phyloP scores from a whole-genome alignment of 2,797 vertebrate genomes.

The Aulostomus chinensis region DNA sequence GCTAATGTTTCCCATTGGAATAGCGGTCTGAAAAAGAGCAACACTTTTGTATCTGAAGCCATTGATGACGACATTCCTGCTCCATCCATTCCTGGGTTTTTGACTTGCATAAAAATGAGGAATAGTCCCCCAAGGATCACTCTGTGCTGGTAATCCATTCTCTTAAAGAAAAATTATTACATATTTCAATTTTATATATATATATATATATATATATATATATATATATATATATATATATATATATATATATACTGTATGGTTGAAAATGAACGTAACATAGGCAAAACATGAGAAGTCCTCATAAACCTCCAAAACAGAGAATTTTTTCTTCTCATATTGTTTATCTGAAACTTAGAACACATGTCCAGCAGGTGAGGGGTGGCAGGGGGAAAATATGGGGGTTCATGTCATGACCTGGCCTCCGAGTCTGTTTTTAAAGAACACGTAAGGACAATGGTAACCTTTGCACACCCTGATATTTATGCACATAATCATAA shows the following conservation, averaged over 20 bases:
- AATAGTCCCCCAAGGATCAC: conserved; percentile 16
- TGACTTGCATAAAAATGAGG: conserved; percentile 23
- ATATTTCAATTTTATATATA: conserved; percentile 29
- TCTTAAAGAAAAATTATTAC: conserved; percentile 35
- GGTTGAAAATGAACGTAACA: no score
- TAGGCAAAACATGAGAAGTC: no score
- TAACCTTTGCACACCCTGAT: conserved; percentile 64
- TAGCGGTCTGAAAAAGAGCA: conserved; percentile 30
- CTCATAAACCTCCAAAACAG: no score
- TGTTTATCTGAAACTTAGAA: conserved; percentile 40
- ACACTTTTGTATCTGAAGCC: conserved; percentile 35
- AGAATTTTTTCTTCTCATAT: conserved; percentile 10
- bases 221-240: no score
- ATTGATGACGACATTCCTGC: conserved; percentile 23
- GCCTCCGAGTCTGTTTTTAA: conserved; percentile 36
- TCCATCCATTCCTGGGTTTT: conserved; percentile 26
- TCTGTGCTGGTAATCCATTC: conserved; percentile 32
- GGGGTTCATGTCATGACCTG: conserved; percentile 58
- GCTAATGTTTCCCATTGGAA: conserved; percentile 42
- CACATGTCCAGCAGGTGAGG: conserved; percentile 51
- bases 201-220: no score
- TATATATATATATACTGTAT: no score
- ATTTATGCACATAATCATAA: conserved; percentile 81
- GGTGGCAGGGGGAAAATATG: conserved; percentile 6
- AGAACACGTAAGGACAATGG: conserved; percentile 55